Percentiles rank a stretch among this genome's conserved stretches.
Evolutionary conservation across 2,797 vertebrate genomes (phyloP).

Genomic region (Acipenser ruthenus): DNA sequence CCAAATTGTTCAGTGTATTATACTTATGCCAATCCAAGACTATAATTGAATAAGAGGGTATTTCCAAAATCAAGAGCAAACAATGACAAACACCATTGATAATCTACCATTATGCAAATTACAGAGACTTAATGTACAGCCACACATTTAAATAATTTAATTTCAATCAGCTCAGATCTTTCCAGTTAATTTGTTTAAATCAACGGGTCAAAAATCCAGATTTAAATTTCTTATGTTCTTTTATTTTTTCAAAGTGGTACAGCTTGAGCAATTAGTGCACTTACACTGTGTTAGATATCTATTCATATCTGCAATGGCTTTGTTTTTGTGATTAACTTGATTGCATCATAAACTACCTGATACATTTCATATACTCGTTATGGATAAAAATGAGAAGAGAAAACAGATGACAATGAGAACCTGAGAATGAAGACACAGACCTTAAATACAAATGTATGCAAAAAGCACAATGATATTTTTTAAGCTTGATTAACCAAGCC

Average conservation of each 20-base stretch:
- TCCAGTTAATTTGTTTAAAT: conserved; percentile 45
- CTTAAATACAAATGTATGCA: conserved; percentile 59
- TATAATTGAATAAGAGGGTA: no score
- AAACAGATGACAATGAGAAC: conserved; percentile 21
- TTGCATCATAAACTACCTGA: conserved; percentile 30
- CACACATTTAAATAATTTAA: conserved; percentile 45
- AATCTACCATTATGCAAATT: conserved; percentile 23
- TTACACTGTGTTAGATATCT: conserved; percentile 11
- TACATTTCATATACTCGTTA: conserved; percentile 32
- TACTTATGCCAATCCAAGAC: no score
- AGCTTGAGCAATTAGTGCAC: conserved; percentile 10
- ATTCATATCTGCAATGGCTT: conserved; percentile 17
- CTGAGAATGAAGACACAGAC: conserved; percentile 23
- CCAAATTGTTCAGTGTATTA: no score
- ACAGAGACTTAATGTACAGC: conserved; percentile 41
- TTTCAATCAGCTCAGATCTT: conserved; percentile 41
- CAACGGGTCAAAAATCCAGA: conserved; percentile 36
- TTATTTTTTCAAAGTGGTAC: conserved; percentile 15
- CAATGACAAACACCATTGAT: background rate
- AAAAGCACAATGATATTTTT: conserved; percentile 69
- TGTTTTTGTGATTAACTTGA: conserved; percentile 22
- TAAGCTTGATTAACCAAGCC: conserved; percentile 80
- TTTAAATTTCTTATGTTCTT: conserved; percentile 22
- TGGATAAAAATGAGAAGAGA: conserved; percentile 34
- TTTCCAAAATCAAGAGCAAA: background rate